phyloP scores from a whole-genome alignment of 2,797 vertebrate species.

The Neosalanx taihuensis region DNA sequence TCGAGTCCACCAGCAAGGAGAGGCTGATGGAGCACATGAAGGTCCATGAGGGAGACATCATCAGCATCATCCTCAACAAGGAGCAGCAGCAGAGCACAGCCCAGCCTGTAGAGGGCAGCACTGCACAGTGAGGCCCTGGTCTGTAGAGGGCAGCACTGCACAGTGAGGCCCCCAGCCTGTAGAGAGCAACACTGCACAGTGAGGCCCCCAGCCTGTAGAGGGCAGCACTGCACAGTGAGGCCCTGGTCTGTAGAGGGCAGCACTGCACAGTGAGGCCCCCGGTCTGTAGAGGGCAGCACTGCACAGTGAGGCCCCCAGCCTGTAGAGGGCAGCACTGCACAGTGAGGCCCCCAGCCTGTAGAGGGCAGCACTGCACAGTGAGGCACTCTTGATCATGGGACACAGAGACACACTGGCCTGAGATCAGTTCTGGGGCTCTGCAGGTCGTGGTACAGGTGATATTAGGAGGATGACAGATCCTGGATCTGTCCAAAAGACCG shows the following conservation, averaged over 20 bases:
- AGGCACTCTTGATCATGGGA: constrained; percentile 28
- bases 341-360: constrained; percentile 40
- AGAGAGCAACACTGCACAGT: constrained; percentile 40
- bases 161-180: constrained; percentile 46
- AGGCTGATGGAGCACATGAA: constrained; percentile 84
- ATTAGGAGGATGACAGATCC: background rate
- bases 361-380: constrained; percentile 49
- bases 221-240: background rate
- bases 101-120: constrained; percentile 49
- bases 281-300: constrained; percentile 44
- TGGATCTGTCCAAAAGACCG: background rate
- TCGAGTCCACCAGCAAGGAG: constrained; percentile 95
- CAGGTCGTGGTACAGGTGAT: background rate
- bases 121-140: constrained; percentile 54
- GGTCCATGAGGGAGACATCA: constrained; percentile 92
- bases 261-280: constrained; percentile 51
- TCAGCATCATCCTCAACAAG: constrained; percentile 96
- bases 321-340: background rate
- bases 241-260: constrained; percentile 47
- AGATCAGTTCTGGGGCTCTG: background rate
- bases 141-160: constrained; percentile 39
- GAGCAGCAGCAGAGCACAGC: constrained; percentile 62
- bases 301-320: constrained; percentile 47
- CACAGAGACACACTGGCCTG: background rate
- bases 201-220: too few relatives aligned